A percentile compares a stretch with the other conserved stretches of the same genome.
Conservation (phyloP, 2,888 invertebrate species). For the Neocrepidodera transversa region DNA sequence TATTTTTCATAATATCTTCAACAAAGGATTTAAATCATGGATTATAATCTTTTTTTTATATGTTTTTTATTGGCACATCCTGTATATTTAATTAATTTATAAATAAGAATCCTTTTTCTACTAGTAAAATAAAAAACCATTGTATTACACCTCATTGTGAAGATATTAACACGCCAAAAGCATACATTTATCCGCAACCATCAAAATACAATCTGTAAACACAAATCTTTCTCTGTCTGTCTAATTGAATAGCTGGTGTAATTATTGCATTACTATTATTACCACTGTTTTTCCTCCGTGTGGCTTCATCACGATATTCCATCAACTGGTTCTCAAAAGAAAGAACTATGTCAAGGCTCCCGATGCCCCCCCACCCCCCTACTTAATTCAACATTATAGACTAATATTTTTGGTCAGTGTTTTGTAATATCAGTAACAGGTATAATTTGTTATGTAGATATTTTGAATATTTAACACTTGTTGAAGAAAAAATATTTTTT, state of each 20-base stretch:
- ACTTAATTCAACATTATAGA: constrained; percentile 15
- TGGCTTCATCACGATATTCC: constrained; percentile 41
- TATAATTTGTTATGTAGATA: no score
- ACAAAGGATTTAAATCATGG: no score
- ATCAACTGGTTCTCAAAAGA: constrained; percentile 42
- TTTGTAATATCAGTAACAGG: constrained; percentile 40
- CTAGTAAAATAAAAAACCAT: no score
- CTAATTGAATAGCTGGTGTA: constrained; percentile 22
- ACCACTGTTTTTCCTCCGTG: constrained; percentile 36
- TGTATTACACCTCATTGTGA: background rate
- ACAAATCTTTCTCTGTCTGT: constrained; percentile 17
- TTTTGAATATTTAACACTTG: no score
- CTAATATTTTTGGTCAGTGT: constrained; percentile 40
- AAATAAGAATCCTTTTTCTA: no score
- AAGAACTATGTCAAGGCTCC: constrained; percentile 42
- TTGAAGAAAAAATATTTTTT: no score
- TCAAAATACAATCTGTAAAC: constrained; percentile 18
- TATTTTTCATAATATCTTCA: no score
- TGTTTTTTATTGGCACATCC: no score
- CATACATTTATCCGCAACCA: constrained; percentile 3
- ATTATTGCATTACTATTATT: constrained; percentile 31
- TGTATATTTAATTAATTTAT: no score
- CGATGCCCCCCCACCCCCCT: constrained; percentile 16
- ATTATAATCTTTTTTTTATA: no score
- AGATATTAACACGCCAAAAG: background rate